These are phyloP conservation scores for Athene cunicularia DNA, from an alignment of 2,113 vertebrate species.

Conservation along the genomic window DNA sequence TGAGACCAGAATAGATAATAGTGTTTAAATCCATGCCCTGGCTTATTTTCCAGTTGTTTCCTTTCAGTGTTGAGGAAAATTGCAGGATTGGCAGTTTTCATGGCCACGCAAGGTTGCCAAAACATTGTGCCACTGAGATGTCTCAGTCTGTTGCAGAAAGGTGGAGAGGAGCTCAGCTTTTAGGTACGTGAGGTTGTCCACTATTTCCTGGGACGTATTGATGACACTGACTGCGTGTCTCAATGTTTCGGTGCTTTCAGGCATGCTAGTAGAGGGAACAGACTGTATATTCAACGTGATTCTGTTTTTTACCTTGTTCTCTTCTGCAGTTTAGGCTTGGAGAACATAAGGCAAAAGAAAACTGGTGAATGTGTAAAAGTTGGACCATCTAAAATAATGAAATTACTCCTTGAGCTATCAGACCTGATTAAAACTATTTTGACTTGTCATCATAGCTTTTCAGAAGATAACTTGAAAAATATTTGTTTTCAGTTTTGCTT, in stretches of 20 bases:
- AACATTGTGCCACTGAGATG: neutral
- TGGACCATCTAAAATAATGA: neutral
- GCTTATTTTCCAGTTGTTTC: neutral
- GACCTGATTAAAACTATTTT: neutral
- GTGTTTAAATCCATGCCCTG: neutral
- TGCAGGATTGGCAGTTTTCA: neutral
- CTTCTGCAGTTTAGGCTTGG: neutral
- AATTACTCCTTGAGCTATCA: neutral
- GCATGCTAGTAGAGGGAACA: neutral
- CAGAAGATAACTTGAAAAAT: neutral
- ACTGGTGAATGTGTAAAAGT: neutral
- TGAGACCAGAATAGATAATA: neutral
- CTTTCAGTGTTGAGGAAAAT: neutral
- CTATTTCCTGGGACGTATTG: neutral
- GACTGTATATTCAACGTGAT: fast-evolving
- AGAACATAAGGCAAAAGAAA: neutral
- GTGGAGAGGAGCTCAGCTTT: neutral
- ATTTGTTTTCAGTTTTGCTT: neutral
- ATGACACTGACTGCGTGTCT: neutral
- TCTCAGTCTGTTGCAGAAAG: neutral
- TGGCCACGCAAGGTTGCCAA: neutral
- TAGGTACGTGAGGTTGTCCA: fast-evolving
- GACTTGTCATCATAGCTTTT: too few relatives aligned
- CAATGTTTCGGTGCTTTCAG: neutral
- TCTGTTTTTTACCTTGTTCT: neutral